Base-by-base conservation (phyloP, 2,888 invertebrate species). In the Noctua pronuba region DNA sequence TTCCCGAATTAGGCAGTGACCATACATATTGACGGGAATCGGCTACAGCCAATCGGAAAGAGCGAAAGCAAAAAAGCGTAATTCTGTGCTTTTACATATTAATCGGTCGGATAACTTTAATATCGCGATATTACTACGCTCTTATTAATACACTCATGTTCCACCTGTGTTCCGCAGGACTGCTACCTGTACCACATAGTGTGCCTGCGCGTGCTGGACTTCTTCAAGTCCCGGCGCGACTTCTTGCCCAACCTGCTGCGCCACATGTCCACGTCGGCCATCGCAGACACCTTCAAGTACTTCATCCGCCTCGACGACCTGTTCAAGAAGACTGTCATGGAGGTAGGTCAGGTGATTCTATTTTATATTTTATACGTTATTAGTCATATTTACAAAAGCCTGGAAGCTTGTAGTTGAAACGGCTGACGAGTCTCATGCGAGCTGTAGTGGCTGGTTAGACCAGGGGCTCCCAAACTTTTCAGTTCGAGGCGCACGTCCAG, bases 181-280 rank as follows among this genome's bases (percentile, higher is more conserved):
- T 99, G 98, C 98, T 98, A 98, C 97, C 98, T 98, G 95, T 98
- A 98, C 97, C 98, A 99, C 97, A 98, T 98, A 95, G 98, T 98
- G 95, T 98, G 98, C 97, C 98, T 99, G 93, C 98, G 99, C 97
- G 98, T 99, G 93, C 97, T 99, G 96, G 99, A 99, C 95, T 99
- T 99, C 97, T 97, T 99, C 93, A 98, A 99, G 96, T 97, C 98
- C 83, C 98, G 98, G 93, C 98, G 98, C 89, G 98, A 98, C 95
- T 99, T 99, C 97, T 97, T 99, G 93, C 98, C 98, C 88, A 97
- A 98, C 94, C 97, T 99, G 93, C 97, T 99, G 93, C 98, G 98
- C 91, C 99, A 99, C 97, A 97, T 99, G 92, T 98, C 98, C 91
- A 99, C 99, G 70, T 99, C 99, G 41, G 99, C 99, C 90, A 98